These are phyloP conservation scores for Brachionus sp. DNA, from an alignment of 1,140 invertebrate genomes.

Conservation along the genomic window DNA sequence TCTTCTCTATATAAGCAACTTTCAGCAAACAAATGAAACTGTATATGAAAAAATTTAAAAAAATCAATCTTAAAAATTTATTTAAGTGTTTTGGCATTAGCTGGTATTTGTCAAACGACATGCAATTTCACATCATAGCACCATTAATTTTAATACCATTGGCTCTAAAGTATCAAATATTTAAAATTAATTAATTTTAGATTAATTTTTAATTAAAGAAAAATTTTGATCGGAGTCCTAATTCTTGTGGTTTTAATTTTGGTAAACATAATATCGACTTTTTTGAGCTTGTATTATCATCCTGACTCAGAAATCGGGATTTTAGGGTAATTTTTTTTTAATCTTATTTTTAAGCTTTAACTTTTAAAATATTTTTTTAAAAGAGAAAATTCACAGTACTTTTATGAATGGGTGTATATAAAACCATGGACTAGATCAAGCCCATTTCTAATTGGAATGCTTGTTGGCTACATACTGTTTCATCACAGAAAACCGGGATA, in stretches of 20 bases:
- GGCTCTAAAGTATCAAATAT: neutral
- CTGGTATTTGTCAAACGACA: constrained; percentile 78
- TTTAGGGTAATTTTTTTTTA: neutral
- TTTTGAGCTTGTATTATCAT: constrained; percentile 1
- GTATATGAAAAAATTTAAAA: neutral
- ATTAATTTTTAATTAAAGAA: neutral
- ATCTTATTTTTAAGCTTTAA: neutral
- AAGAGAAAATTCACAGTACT: neutral
- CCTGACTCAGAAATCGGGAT: constrained; percentile 14
- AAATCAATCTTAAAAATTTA: constrained; percentile 50
- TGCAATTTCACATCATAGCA: constrained; percentile 71
- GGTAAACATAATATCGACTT: neutral
- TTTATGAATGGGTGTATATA: constrained; percentile 73
- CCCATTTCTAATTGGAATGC: constrained; percentile 62
- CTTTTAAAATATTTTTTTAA: neutral
- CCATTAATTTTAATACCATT: constrained; percentile 63
- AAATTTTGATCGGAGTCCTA: neutral
- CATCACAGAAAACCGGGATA: neutral
- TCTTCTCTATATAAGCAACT: constrained; percentile 62
- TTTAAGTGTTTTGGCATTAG: constrained; percentile 65
- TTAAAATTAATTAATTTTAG: neutral
- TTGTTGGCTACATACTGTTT: constrained; percentile 55
- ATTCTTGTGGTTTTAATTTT: neutral
- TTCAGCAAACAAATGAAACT: constrained; percentile 63
- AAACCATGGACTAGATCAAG: constrained; percentile 63